These are phyloP conservation scores for Ormyrus thymus DNA, from an alignment of 2,888 invertebrate genomes.

Conservation along the genomic window DNA sequence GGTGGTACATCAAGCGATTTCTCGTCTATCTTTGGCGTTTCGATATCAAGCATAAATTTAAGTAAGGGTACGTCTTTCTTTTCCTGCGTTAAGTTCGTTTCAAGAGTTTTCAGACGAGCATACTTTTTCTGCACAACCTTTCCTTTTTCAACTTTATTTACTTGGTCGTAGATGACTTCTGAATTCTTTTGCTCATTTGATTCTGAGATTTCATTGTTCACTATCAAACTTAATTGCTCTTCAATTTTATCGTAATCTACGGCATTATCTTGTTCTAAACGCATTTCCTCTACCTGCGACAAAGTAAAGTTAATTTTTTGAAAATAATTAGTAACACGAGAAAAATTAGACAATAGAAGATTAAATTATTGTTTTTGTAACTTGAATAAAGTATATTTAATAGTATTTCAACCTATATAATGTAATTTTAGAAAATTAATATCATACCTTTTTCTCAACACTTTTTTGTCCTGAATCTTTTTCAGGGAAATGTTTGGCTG, in stretches of 20 bases:
- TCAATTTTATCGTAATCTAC: constrained; percentile 31
- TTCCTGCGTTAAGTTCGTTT: constrained; percentile 11
- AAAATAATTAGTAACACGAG: too few species aligned
- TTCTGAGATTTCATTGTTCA: neutral
- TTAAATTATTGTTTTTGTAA: too few species aligned
- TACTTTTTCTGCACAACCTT: constrained; percentile 50
- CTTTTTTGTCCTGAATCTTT: too few species aligned
- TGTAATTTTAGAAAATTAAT: too few species aligned
- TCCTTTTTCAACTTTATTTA: constrained; percentile 40
- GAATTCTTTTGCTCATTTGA: neutral
- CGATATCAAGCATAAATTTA: neutral
- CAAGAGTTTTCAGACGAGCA: constrained; percentile 46
- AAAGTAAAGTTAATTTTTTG: too few species aligned
- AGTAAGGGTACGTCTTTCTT: neutral
- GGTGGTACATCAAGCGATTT: constrained; percentile 23
- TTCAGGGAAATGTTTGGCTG: too few species aligned
- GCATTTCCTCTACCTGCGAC: neutral
- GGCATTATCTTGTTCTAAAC: neutral
- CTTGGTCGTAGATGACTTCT: constrained; percentile 43
- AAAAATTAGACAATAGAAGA: too few species aligned
- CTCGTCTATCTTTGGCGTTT: constrained; percentile 25
- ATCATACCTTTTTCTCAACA: too few species aligned
- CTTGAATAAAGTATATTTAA: too few species aligned
- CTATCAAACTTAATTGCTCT: constrained; percentile 20
- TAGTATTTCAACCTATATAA: too few species aligned